Evolutionary conservation across 2,888 invertebrate species (phyloP), one percentile per base, ranked within the genome.

Genomic region (Nomada fucata): DNA sequence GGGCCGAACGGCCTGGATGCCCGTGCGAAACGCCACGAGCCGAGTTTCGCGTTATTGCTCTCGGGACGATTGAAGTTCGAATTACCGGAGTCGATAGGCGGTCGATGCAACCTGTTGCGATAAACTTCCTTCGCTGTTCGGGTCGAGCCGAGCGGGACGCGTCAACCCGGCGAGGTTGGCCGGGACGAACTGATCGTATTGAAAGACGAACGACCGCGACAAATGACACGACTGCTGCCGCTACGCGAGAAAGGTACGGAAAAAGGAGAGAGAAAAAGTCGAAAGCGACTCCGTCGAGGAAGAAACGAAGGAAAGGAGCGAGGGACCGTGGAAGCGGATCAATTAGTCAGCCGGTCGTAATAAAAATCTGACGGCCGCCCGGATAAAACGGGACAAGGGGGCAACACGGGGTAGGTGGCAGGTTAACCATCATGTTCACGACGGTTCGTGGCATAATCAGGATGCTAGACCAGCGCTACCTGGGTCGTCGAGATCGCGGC

Each of bases 71-170:
- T 59, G 50, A 50, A 82, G 68, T 65, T 76, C 44, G 72, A 82
- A 82, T 76, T 82, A 68, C 82, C 69, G 59, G 82, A 87, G 89
- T 88, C 88, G 85, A 84, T 81, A 84, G 74, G 82, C 86, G 73
- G 74, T 59, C 83, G 87, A 86, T 89, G 90, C 90, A 91, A 91
- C 90, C 91, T 91, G 91, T 91, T 90, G 91, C 91, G 90, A 91
- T 91, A 91, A 91, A 91, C 89, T 86, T 88, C 81, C 76, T 53
- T 18, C 52, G 55, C 18, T 67, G 55, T 67, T 65, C 78, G 59
- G 77, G 67, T 77, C 78, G 83, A 64, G 42, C 63, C 29, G 60
- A 42, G 23, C 47, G 26, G 57, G 67, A 59, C 20, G 61, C 47
- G 52, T 26, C 52, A 10, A 68, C 42, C 53, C 64, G 20, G 50